Conservation (phyloP, 2,797 vertebrate species). For the Trachurus trachurus region DNA sequence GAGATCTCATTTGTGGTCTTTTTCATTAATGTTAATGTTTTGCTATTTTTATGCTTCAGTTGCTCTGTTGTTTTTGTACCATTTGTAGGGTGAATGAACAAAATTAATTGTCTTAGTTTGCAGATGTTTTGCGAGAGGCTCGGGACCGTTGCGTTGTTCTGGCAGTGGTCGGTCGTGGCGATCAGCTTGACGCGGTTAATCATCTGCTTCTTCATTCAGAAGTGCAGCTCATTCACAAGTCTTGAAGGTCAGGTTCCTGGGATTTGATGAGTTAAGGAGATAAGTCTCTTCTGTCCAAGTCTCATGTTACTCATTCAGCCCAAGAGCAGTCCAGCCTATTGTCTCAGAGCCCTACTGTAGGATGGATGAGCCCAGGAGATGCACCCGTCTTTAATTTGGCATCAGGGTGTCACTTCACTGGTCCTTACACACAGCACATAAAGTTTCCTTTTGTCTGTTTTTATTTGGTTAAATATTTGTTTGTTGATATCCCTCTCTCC, state of each 20-base stretch:
- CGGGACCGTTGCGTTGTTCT: background rate
- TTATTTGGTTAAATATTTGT: background rate
- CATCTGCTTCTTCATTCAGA: constrained; percentile 16
- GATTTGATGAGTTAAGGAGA: constrained; percentile 52
- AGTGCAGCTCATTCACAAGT: constrained; percentile 16
- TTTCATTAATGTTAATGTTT: background rate
- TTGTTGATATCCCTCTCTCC: background rate
- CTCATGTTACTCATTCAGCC: constrained; percentile 61
- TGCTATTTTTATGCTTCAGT: constrained; percentile 8
- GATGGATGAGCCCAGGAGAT: constrained; percentile 18
- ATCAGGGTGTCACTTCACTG: constrained; percentile 27
- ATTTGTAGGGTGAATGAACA: background rate
- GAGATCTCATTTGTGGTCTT: constrained; percentile 25
- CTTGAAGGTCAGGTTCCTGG: constrained; percentile 53
- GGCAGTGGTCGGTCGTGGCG: too few relatives aligned
- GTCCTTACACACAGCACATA: background rate
- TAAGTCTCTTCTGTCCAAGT: constrained; percentile 47
- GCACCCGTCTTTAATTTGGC: constrained; percentile 24
- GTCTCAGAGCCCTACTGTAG: constrained; percentile 12
- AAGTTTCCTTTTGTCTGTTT: background rate
- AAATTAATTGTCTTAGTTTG: background rate
- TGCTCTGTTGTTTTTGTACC: background rate
- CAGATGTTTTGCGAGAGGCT: background rate
- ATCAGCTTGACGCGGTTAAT: background rate
- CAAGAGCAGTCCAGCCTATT: constrained; percentile 17